Percentiles rank a stretch among this genome's conserved stretches.
These are phyloP conservation scores for Mamestra configurata DNA, from an alignment of 1,140 invertebrate species.

Conservation along the genomic window DNA sequence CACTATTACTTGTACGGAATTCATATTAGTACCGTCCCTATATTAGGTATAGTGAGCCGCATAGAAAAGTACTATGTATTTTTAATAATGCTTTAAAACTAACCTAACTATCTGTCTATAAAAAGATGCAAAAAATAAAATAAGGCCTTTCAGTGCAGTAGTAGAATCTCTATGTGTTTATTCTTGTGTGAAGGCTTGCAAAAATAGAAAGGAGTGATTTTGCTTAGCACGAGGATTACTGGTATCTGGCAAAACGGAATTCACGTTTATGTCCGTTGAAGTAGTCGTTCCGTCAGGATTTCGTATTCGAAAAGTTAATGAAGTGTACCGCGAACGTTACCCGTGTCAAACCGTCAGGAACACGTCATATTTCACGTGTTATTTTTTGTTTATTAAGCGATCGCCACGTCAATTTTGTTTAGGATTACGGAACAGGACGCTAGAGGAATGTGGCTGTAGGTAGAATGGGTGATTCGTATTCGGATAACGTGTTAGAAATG, in stretches of 20 bases:
- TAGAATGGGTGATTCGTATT: slow-evolving; percentile 40
- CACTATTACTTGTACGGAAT: neutral
- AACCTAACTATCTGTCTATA: neutral
- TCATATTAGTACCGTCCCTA: neutral
- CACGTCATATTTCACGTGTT: slow-evolving; percentile 82
- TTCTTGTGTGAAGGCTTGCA: slow-evolving; percentile 14
- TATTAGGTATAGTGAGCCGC: too few relatives aligned
- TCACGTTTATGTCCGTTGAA: slow-evolving; percentile 21
- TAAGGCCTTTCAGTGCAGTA: neutral
- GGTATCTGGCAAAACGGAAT: slow-evolving; percentile 17
- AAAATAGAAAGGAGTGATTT: slow-evolving; percentile 11
- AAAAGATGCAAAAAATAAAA: neutral
- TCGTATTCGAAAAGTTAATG: slow-evolving; percentile 76
- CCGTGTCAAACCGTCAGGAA: slow-evolving; percentile 84
- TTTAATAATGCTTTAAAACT: neutral
- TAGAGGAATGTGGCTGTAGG: slow-evolving; percentile 37
- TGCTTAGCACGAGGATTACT: slow-evolving; percentile 1
- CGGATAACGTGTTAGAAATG: slow-evolving; percentile 17
- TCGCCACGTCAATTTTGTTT: slow-evolving; percentile 76
- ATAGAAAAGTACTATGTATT: neutral
- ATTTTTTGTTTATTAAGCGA: slow-evolving; percentile 77
- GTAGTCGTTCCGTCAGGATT: slow-evolving; percentile 53
- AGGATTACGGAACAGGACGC: slow-evolving; percentile 66
- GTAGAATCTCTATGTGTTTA: slow-evolving; percentile 13
- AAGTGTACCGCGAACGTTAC: slow-evolving; percentile 83